A percentile compares a stretch with the other conserved stretches of the same genome.
Evolutionary conservation across 2,888 invertebrate species (phyloP).

Genomic region (Hedya salicella): DNA sequence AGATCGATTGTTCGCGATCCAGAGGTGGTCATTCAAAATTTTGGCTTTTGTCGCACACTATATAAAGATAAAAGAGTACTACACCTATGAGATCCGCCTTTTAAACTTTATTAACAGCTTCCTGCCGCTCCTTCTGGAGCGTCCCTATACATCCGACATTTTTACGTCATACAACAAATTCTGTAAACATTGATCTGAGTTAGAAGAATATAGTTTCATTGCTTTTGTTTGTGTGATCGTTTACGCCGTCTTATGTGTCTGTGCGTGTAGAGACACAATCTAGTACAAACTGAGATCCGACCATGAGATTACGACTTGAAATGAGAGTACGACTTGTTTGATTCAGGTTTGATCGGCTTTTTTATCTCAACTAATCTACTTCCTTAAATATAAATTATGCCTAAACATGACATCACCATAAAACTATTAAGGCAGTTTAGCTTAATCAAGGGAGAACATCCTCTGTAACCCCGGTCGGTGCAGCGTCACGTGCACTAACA

Average conservation of each 20-base stretch:
- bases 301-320: conserved; percentile 9
- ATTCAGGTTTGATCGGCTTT: neutral
- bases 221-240: neutral
- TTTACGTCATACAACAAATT: conserved; percentile 44
- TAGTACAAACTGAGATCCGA: neutral
- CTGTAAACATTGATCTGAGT: conserved; percentile 8
- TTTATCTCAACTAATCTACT: conserved; percentile 13
- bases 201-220: neutral
- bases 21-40: conserved; percentile 74
- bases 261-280: neutral
- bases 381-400: conserved; percentile 8
- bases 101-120: conserved; percentile 69
- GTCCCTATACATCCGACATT: conserved; percentile 57
- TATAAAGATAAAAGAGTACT: conserved; percentile 70
- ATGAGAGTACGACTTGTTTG: neutral
- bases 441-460: conserved; percentile 34
- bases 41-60: conserved; percentile 71
- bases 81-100: conserved; percentile 71
- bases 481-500: conserved; percentile 47
- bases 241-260: neutral
- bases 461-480: conserved; percentile 23
- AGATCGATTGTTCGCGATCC: conserved; percentile 77
- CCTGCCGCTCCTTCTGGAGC: conserved; percentile 64
- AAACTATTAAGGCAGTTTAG: conserved; percentile 25
- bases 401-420: conserved; percentile 20